Conservation (phyloP, 2,113 vertebrate species). For the Gymnarchus niloticus region DNA sequence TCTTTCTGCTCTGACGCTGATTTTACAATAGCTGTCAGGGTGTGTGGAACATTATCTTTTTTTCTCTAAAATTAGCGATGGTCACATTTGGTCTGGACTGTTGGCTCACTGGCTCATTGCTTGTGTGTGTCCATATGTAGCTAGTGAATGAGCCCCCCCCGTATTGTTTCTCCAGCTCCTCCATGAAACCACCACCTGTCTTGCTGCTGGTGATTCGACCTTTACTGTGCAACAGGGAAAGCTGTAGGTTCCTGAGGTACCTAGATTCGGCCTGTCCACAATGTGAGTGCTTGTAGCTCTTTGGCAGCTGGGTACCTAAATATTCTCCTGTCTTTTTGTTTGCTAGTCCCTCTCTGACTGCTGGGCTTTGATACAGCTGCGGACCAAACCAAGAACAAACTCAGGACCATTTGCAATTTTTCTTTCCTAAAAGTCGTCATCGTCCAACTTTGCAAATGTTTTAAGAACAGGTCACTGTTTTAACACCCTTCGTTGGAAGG, state of each 20-base stretch:
- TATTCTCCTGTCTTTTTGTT: not conserved
- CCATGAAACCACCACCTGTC: not conserved
- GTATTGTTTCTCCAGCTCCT: not conserved
- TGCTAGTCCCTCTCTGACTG: not conserved
- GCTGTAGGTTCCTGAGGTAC: not conserved
- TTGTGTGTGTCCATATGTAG: not conserved
- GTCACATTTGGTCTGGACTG: not conserved
- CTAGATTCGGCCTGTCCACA: not conserved
- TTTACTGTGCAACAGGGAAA: not conserved
- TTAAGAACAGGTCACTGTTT: not conserved
- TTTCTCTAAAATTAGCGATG: not conserved
- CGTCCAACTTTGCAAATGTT: not conserved
- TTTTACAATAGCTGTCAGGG: conserved; percentile 9
- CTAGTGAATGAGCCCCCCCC: not conserved
- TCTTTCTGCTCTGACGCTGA: conserved; percentile 44
- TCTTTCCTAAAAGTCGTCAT: not conserved
- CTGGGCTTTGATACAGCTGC: not conserved
- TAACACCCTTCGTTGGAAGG: not conserved
- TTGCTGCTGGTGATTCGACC: not conserved
- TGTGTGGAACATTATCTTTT: not conserved
- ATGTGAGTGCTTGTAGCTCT: not conserved
- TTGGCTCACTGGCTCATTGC: not conserved
- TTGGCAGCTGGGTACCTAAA: not conserved
- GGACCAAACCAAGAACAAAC: not conserved
- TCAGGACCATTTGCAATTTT: not conserved